Evolutionary conservation across 2,113 vertebrate genomes (phyloP).

Genomic region (Hydropotes inermis): DNA sequence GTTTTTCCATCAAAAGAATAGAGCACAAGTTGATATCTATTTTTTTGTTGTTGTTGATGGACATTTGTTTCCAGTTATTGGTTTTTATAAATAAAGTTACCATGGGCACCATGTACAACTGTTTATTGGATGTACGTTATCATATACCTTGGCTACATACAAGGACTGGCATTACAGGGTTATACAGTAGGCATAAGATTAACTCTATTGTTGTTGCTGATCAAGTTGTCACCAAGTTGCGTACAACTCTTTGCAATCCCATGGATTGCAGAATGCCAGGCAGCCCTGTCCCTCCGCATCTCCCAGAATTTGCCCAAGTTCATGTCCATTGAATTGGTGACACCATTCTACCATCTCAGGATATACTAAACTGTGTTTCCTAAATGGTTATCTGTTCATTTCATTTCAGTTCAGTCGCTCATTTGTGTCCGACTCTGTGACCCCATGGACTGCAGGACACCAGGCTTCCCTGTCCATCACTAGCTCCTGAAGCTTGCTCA

Average conservation of each 20-base stretch:
- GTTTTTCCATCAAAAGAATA: neutral
- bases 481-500: neutral
- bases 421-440: neutral
- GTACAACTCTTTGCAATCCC: neutral
- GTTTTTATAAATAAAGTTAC: neutral
- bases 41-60: neutral
- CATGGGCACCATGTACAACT: neutral
- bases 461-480: neutral
- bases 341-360: neutral
- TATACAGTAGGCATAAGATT: neutral
- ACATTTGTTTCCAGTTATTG: neutral
- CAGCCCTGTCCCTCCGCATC: neutral
- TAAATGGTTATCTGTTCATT: neutral
- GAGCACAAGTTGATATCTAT: neutral
- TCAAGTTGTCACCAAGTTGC: neutral
- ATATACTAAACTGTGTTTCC: neutral
- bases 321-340: neutral
- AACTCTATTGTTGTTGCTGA: neutral
- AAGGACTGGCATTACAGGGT: neutral
- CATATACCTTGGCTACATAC: neutral
- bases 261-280: neutral
- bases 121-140: neutral
- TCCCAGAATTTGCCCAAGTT: neutral
- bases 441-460: neutral
- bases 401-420: neutral